phyloP scores from a whole-genome alignment of 2,797 vertebrate species.

The Psittacula echo region DNA sequence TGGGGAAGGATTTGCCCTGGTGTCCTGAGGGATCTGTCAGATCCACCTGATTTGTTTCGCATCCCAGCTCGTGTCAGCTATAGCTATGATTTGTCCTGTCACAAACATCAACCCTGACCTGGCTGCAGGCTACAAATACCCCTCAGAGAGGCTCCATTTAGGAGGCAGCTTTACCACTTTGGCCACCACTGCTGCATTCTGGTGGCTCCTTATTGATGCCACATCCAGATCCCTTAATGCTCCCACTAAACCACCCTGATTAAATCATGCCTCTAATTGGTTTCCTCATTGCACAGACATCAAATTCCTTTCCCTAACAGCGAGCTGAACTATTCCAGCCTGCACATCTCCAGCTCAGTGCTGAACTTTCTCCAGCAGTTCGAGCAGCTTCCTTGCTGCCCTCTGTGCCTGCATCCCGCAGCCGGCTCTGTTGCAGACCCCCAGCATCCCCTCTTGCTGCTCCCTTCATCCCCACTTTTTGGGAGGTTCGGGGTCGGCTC shows the following conservation, averaged over 20 bases:
- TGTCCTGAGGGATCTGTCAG: background rate
- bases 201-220: background rate
- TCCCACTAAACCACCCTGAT: conserved; percentile 32
- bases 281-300: background rate
- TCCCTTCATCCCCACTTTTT: background rate
- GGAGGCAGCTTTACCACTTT: background rate
- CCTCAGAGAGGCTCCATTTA: background rate
- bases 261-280: conserved; percentile 46
- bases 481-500: conserved; percentile 37
- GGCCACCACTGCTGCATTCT: background rate
- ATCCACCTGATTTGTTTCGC: background rate
- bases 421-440: background rate
- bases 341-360: background rate
- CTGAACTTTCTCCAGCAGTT: background rate
- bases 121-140: background rate
- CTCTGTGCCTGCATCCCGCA: background rate
- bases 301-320: conserved; percentile 11
- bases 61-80: background rate
- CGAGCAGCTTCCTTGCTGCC: background rate
- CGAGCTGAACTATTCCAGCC: background rate
- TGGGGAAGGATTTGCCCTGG: background rate
- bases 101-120: background rate
- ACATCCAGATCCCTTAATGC: background rate
- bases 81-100: background rate
- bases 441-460: background rate